These are phyloP conservation scores for Peucedramus taeniatus DNA, from an alignment of 2,113 vertebrate species.

Conservation along the genomic window DNA sequence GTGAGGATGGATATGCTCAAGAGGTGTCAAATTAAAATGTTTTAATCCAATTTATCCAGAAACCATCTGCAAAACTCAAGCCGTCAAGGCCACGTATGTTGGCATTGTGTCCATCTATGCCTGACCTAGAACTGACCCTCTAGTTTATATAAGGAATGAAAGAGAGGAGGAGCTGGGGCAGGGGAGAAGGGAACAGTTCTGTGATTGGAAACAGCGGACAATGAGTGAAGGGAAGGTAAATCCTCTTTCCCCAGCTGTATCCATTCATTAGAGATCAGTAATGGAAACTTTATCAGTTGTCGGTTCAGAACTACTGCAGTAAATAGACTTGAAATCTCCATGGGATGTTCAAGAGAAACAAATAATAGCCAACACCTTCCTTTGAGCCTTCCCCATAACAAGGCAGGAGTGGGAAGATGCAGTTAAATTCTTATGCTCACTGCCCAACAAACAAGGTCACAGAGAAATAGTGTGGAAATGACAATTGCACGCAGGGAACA, in stretches of 20 bases:
- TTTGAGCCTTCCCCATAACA: not conserved
- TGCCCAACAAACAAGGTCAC: not conserved
- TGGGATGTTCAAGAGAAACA: not conserved
- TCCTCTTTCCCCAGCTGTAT: not conserved
- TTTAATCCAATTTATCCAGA: conserved; percentile 45
- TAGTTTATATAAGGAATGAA: not conserved
- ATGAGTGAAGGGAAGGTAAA: not conserved
- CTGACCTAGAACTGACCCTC: not conserved
- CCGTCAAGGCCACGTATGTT: not conserved
- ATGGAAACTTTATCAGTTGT: not conserved
- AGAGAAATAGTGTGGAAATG: not conserved
- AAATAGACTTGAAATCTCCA: conserved; percentile 23
- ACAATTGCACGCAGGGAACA: not conserved
- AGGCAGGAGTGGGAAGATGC: not conserved
- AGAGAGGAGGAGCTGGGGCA: not conserved
- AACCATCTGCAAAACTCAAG: not conserved
- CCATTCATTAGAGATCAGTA: not conserved
- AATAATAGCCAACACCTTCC: not conserved
- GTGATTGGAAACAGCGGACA: not conserved
- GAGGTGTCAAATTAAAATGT: conserved; percentile 34
- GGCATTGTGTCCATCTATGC: not conserved
- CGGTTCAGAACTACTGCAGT: not conserved
- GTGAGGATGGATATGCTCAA: not conserved
- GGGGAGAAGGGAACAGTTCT: not conserved
- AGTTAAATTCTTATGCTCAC: not conserved